Evolutionary conservation across 2,113 vertebrate species (phyloP).

Genomic region (Sinocyclocheilus anophthalmus): DNA sequence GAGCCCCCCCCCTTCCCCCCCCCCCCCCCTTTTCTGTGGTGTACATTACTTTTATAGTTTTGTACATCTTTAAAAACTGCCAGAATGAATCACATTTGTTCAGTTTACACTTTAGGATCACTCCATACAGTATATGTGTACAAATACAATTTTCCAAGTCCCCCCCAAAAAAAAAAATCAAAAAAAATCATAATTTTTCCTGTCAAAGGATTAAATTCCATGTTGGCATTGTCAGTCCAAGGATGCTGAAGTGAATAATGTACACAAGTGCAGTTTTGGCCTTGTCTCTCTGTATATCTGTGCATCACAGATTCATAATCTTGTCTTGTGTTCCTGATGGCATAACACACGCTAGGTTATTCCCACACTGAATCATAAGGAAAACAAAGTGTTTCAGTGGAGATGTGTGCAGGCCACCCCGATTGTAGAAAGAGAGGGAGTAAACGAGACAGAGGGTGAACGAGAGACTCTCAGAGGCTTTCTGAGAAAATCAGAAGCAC

Average conservation of each 20-base stretch:
- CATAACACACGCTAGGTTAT: conserved; percentile 54
- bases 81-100: not conserved
- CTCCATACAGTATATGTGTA: not conserved
- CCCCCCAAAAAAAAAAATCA: no score
- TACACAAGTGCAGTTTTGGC: conserved; percentile 46
- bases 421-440: conserved; percentile 59
- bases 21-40: no score
- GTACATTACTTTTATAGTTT: not conserved
- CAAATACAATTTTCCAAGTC: not conserved
- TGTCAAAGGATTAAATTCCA: not conserved
- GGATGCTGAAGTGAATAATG: conserved; percentile 36
- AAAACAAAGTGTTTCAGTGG: conserved; percentile 61
- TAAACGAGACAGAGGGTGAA: not conserved
- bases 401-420: conserved; percentile 64
- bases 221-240: not conserved
- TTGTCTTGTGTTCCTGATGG: conserved; percentile 47
- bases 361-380: conserved; percentile 61
- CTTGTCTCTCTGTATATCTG: conserved; percentile 32
- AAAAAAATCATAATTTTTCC: not conserved
- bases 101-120: not conserved
- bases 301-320: conserved; percentile 18
- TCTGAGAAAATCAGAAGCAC: conserved; percentile 11
- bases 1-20: no score
- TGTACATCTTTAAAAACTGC: not conserved
- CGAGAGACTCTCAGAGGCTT: not conserved